Evolutionary conservation across 2,888 invertebrate genomes (phyloP), one percentile per base, ranked within the genome.

Genomic region (Orchesella flavescens): DNA sequence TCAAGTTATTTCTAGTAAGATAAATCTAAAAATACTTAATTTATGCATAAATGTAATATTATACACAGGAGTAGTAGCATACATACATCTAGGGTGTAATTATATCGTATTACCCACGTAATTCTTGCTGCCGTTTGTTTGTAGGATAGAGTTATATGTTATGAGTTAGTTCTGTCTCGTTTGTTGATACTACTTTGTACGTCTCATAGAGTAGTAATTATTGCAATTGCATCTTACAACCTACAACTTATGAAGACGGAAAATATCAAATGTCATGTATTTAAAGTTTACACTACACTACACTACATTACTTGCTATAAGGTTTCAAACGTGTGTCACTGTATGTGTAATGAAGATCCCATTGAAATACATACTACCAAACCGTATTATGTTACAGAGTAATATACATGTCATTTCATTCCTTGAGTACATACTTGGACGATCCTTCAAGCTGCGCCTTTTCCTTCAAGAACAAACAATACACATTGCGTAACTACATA

Each of bases 191-290:
- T 24, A 24, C 61, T 61, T 61, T 24, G 13, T n/a, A 61, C n/a
- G 61, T 61, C 61, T 23, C 24, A 24, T 24, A 7, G 23, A 4
- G 23, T 19, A 15, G 19, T 12, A 61, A 24, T 61, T 61, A 61
- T 61, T n/a, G n/a, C 61, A 61, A 57, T 61, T 23, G 24, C 61
- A 24, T 61, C 61, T 61, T 23, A 59, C n/a, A n/a, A n/a, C n/a
- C n/a, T n/a, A n/a, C n/a, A n/a, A n/a, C n/a, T n/a, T n/a, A 34
- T 34, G 7, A 34, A 34, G 34, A 34, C n/a, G 19, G 61, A 24
- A 61, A 61, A 61, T 61, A 61, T 23, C 24, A 61, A 24, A 61
- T 24, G 9, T 24, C 61, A 24, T 61, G 24, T 24, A 34, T 34
- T 34, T 34, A 34, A 34, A 34, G 34, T 34, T 4, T 34, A 34